Conservation (phyloP, 2,888 invertebrate species). For the Lysandra bellargus region DNA sequence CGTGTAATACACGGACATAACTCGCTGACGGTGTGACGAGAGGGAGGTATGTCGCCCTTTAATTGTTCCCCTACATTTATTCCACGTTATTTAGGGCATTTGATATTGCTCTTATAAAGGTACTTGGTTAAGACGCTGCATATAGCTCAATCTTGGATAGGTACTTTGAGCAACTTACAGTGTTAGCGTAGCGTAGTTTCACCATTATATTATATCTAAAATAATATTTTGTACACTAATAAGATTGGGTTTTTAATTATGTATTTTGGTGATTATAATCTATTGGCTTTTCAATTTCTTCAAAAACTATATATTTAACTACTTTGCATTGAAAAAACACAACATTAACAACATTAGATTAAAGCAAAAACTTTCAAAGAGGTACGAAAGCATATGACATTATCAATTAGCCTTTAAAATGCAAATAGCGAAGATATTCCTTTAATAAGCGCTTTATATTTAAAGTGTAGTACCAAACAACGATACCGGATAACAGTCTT, state of each 20-base stretch:
- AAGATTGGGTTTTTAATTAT: too few relatives aligned
- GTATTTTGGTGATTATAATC: too few relatives aligned
- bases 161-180: not conserved
- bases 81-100: slow-evolving; percentile 6
- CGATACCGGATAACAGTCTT: slow-evolving; percentile 71
- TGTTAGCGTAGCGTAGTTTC: too few relatives aligned
- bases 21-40: slow-evolving; percentile 74
- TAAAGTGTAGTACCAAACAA: slow-evolving; percentile 62
- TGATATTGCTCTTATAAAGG: not conserved
- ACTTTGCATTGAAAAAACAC: too few relatives aligned
- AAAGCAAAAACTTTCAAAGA: not conserved
- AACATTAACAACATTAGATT: not conserved
- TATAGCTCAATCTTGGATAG: not conserved
- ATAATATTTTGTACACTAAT: too few relatives aligned
- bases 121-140: not conserved
- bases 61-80: slow-evolving; percentile 52
- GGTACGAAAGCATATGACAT: slow-evolving; percentile 39
- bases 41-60: slow-evolving; percentile 66
- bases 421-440: slow-evolving; percentile 55
- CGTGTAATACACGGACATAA: slow-evolving; percentile 77
- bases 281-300: too few relatives aligned
- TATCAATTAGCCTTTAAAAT: slow-evolving; percentile 59
- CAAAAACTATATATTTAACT: too few relatives aligned
- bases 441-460: slow-evolving; percentile 74
- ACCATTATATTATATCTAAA: too few relatives aligned